A percentile compares a stretch with the other conserved stretches of the same genome.
phyloP scores from a whole-genome alignment of 1,140 invertebrate species.

The Babylonia areolata region DNA sequence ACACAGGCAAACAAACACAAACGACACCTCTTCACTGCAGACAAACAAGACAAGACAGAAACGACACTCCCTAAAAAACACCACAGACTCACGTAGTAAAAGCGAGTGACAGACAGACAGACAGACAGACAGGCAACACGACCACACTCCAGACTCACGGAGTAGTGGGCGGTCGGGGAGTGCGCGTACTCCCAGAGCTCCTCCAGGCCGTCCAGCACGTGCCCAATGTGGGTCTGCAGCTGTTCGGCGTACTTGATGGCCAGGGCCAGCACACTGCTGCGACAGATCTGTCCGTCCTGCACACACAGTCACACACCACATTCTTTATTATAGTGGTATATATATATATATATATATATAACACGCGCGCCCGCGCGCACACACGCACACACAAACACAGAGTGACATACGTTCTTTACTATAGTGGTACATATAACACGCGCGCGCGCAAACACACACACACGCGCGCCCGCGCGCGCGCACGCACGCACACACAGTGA shows the following conservation, averaged over 20 bases:
- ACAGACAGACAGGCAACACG: not conserved
- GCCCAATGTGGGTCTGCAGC: slow-evolving; percentile 91
- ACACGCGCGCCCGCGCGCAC: no score
- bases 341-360: no score
- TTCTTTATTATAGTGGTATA: not conserved
- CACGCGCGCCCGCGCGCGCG: no score
- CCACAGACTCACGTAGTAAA: not conserved
- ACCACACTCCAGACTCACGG: slow-evolving; percentile 36
- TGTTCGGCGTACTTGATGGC: slow-evolving; percentile 92
- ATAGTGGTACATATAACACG: no score
- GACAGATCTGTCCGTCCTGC: slow-evolving; percentile 85
- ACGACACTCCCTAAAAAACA: no score
- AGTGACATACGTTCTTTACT: no score
- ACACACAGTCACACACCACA: slow-evolving; percentile 17
- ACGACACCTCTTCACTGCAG: no score
- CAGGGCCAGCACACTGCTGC: slow-evolving; percentile 91
- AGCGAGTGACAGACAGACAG: not conserved
- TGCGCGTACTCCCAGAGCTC: slow-evolving; percentile 81
- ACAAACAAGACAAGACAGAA: no score
- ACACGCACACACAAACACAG: no score
- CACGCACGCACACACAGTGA: no score
- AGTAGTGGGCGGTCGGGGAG: slow-evolving; percentile 41
- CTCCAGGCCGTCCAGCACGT: slow-evolving; percentile 91
- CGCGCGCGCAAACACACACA: no score
- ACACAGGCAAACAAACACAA: no score